Evolutionary conservation across 2,113 vertebrate species (phyloP).

Genomic region (Benitochromis conjunctus): DNA sequence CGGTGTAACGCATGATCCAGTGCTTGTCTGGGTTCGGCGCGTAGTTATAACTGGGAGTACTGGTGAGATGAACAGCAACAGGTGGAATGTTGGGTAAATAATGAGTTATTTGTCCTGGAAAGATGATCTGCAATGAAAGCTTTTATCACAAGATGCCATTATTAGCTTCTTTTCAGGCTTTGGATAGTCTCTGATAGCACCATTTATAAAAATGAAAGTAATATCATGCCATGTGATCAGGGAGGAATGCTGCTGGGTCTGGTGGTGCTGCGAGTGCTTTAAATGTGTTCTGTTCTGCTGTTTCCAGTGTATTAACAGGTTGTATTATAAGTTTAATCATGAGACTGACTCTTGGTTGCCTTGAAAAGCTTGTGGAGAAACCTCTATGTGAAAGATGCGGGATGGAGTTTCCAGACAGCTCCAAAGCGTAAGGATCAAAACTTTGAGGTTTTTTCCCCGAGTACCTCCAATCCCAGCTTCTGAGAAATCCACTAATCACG

Average conservation of each 20-base stretch:
- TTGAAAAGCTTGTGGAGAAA: not conserved
- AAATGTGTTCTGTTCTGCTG: not conserved
- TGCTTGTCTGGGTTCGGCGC: slow-evolving; percentile 95
- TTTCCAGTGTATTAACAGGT: too few species aligned
- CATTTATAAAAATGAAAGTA: not conserved
- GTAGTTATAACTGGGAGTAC: slow-evolving; percentile 96
- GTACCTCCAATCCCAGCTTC: not conserved
- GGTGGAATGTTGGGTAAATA: not conserved
- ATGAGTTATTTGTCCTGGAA: not conserved
- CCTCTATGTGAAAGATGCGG: not conserved
- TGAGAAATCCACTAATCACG: not conserved
- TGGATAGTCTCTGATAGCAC: not conserved
- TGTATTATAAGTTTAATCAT: not conserved
- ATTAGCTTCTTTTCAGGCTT: not conserved
- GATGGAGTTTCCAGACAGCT: not conserved
- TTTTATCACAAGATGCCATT: too few species aligned
- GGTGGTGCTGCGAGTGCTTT: not conserved
- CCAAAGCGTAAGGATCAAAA: not conserved
- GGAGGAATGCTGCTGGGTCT: not conserved
- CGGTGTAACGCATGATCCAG: slow-evolving; percentile 98
- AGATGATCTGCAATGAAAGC: too few species aligned
- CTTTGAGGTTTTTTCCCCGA: not conserved
- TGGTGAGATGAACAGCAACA: slow-evolving; percentile 28
- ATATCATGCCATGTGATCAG: not conserved
- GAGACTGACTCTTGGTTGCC: not conserved